Evolutionary conservation across 2,113 vertebrate species (phyloP), one percentile per base, ranked within the genome.

Genomic region (Coracopsis vasa): DNA sequence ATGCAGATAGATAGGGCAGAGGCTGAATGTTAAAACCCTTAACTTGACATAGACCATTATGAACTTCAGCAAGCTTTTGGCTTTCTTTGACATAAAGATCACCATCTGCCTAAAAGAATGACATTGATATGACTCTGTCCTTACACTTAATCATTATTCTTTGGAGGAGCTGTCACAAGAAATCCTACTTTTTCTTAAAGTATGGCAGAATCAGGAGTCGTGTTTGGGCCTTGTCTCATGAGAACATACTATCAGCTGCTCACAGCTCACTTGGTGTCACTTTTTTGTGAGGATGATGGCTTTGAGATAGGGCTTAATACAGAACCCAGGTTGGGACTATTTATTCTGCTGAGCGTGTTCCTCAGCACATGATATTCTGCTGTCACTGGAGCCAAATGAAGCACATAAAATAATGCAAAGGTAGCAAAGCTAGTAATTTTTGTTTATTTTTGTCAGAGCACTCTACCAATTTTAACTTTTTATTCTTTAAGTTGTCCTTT

Each of bases 11-110:
- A 47, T 25, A 70, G 88, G 13, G 39, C 74, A 93, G n/a, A 95
- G 28, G 33, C 42, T 33, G 9, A 53, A 84, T 87, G 66, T 87
- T 81, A 89, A 93, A 95, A 51, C 20, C 24, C 15, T 93, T 62
- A 47, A 25, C 61, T 82, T 96, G 95, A 88, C 95, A 70, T 6
- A 80, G 65, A 66, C 39, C 37, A 29, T 94, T 87, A 91, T 50
- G 44, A 92, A 90, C 69, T 74, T 89, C 54, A 91, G 71, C 79
- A 64, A 44, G 79, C 67, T 74, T 93, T 94, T 88, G 51, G 47
- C 78, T 91, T 80, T 53, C 81, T 75, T 83, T 93, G 95, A 64
- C 91, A 72, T 73, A 90, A 95, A 95, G 65, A 94, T 88, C 72
- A 66, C 69, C 45, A 35, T 84, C 81, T 88, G 58, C 94, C 81